phyloP scores from a whole-genome alignment of 53 echinoderm and acorn worm species.

The Apostichopus leukothele region DNA sequence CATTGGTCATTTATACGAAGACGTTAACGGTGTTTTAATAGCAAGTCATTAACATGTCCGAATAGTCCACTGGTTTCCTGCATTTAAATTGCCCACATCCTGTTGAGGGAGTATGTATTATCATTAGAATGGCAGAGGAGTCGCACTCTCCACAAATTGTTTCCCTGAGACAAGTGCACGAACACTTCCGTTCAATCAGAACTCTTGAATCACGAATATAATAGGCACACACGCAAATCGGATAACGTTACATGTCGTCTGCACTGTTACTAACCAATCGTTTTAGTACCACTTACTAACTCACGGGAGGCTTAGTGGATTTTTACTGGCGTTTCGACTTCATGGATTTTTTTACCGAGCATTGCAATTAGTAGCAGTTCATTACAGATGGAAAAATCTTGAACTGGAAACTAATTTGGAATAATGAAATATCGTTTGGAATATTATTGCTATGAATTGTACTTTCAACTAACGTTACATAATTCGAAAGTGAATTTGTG shows the following conservation, averaged over 20 bases:
- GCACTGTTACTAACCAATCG: not conserved
- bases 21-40: not conserved
- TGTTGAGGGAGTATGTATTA: slow-evolving; percentile 21
- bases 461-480: too few relatives aligned
- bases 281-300: too few relatives aligned
- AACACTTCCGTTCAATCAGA: slow-evolving; percentile 45
- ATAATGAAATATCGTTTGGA: not conserved
- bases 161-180: slow-evolving; percentile 38
- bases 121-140: slow-evolving; percentile 19
- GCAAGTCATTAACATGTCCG: slow-evolving; percentile 7
- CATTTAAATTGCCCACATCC: slow-evolving; percentile 11
- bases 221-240: not conserved
- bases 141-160: not conserved
- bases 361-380: too few relatives aligned
- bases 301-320: too few relatives aligned
- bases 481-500: too few relatives aligned
- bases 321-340: too few relatives aligned
- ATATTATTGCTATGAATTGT: too few relatives aligned
- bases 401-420: slow-evolving; percentile 1
- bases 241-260: not conserved
- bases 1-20: not conserved
- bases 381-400: too few relatives aligned
- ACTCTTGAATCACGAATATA: not conserved
- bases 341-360: too few relatives aligned
- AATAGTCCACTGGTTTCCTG: not conserved